Evolutionary conservation across 1,140 invertebrate species (phyloP), one percentile per base, ranked within the genome.

Genomic region (Oedothorax gibbosus): DNA sequence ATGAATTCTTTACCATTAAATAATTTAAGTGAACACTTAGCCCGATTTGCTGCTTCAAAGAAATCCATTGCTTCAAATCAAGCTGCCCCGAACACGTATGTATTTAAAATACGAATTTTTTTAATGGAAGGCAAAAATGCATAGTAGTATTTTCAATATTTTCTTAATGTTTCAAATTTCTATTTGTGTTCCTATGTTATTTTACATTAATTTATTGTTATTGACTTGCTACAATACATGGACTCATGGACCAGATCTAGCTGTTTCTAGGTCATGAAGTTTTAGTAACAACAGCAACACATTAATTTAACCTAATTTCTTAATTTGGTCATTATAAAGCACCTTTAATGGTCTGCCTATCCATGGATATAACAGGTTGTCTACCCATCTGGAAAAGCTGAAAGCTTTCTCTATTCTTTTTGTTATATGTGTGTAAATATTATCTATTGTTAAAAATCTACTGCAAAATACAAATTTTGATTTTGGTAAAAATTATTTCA

Each of bases 31-130:
- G 80, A 82, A 65, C 80, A 82, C n/a, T 60, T 82, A 20, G 80
- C 80, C 20, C 80, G 80, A n/a, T 82, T 82, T 82, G 18, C 68
- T 64, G 80, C 80, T 73, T 20, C 80, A 65, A 82, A 72, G 50
- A 82, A 82, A 21, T 20, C 9, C 65, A n/a, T 15, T 18, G 9
- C 50, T 73, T 35, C 80, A 51, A 65, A 73, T 82, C 35, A 62
- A 18, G 18, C 35, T 65, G 35, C 10, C 7, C 3, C 60, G 4
- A 77, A 77, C 7, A n/a, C 15, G 75, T 77, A 65, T 62, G 75
- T 50, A n/a, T 12, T n/a, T 71, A 51, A 12, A 14, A 50, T 51
- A 11, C 0, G 18, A 7, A 18, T 66, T n/a, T 66, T 66, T 20
- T 66, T n/a, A 7, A 66, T n/a, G 3, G 10, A 9, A 0, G 5